Conservation (phyloP, 2,113 vertebrate genomes). For the Speoplatyrhinus poulsoni region DNA sequence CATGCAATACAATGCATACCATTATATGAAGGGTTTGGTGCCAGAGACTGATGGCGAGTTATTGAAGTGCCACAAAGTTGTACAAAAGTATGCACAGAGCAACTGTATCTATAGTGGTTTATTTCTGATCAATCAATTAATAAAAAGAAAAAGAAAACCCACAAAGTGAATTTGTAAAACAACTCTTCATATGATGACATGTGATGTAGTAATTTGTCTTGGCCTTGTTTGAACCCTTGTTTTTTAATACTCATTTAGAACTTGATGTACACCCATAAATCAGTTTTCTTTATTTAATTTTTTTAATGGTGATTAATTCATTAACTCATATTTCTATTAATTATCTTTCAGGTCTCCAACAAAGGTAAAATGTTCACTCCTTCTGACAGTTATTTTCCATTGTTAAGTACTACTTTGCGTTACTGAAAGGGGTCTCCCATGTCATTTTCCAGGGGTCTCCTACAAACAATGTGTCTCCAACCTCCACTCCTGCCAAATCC, state of each 20-base stretch:
- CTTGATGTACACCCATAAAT: slow-evolving; percentile 1
- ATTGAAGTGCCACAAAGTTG: not conserved
- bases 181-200: slow-evolving; percentile 59
- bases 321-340: slow-evolving; percentile 1
- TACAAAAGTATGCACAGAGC: not conserved
- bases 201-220: slow-evolving; percentile 12
- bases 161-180: slow-evolving; percentile 6
- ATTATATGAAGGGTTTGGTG: slow-evolving; percentile 41
- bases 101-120: not conserved
- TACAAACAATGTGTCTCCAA: slow-evolving; percentile 92
- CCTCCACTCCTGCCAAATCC: slow-evolving; percentile 93
- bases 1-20: slow-evolving; percentile 37
- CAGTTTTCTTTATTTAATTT: not conserved
- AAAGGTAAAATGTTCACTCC: slow-evolving; percentile 62
- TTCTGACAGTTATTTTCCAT: not conserved
- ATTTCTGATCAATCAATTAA: not conserved
- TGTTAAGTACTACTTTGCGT: not conserved
- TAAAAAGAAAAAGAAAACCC: not conserved
- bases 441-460: slow-evolving; percentile 86
- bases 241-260: not conserved
- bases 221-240: slow-evolving; percentile 13
- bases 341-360: slow-evolving; percentile 71
- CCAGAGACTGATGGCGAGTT: not conserved
- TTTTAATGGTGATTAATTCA: not conserved
- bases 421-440: not conserved